phyloP scores from a whole-genome alignment of 2,113 vertebrate species.

The Zosterops japonicus region DNA sequence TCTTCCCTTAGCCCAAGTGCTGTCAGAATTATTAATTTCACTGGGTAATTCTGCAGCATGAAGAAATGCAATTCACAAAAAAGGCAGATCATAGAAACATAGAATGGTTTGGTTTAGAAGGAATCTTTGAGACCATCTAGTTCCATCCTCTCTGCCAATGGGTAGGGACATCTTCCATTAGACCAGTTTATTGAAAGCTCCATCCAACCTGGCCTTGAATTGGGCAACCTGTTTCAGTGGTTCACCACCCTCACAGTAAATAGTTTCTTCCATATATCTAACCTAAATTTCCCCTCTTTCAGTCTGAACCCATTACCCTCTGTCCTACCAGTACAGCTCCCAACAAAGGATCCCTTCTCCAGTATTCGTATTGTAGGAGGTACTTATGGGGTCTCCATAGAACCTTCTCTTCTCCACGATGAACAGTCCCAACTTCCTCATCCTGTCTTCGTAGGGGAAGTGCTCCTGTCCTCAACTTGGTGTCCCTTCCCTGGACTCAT shows the following conservation, averaged over 20 bases:
- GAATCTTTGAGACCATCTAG: not conserved
- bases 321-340: not conserved
- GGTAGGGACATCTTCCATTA: not conserved
- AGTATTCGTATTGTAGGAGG: not conserved
- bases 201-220: not conserved
- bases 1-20: not conserved
- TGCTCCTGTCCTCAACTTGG: not conserved
- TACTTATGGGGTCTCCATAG: not conserved
- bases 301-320: not conserved
- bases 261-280: not conserved
- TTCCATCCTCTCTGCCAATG: not conserved
- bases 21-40: not conserved
- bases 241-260: not conserved
- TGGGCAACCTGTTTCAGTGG: not conserved
- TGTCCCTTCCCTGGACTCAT: fast-evolving
- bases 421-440: not conserved
- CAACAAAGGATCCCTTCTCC: not conserved
- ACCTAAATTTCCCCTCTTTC: not conserved
- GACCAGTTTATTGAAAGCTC: not conserved
- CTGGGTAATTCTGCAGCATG: not conserved
- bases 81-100: not conserved
- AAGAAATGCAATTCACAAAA: not conserved
- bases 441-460: fast-evolving
- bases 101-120: not conserved
- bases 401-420: not conserved